Evolutionary conservation across 2,797 vertebrate species (phyloP), one percentile per base, ranked within the genome.

Genomic region (Chaenodraco wilsoni): DNA sequence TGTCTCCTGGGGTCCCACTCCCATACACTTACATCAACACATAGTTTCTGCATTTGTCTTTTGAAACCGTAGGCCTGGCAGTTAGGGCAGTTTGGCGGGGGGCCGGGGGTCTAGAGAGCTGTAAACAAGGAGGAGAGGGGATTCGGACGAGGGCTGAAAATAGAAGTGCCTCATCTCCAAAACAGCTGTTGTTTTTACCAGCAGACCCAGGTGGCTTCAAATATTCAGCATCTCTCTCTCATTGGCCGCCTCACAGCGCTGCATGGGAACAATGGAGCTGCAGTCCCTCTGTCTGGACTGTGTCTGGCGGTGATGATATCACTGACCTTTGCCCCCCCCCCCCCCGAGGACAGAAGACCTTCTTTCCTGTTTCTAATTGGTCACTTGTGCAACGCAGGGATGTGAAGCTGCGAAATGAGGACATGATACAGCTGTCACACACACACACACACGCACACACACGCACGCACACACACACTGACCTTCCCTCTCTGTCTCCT

Each of bases 121-220:
- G 87, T 92, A 94, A 91, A 94, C 86, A 84, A 88, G 92, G 93
- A 69, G 60, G 60, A 74, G 73, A 50, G 59, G 75, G 71, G 74
- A 72, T 82, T 90, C 84, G 76, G 93, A 95, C 87, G 87, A 86
- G 90, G 79, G 94, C 95, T 93, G 93, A 96, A 97, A 97, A 97
- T 97, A 97, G 96, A 96, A 94, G 92, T 93, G 93, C 91, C 95
- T 97, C 96, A 96, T 96, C 94, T 91, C 93, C 75, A 85, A 96
- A 96, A 94, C 96, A 98, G 96, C 93, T 95, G 93, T 96, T 98
- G 97, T 98, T 99, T 98, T 96, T 89, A 95, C 97, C 96, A 97
- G 71, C 92, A 91, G 93, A 90, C 94, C 95, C 97, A 98, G 97
- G 96, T 98, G 98, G 96, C 95, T 85, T 86, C 59, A 82, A 84